Conservation (phyloP, 1,140 invertebrate species). For the Heliothis subflexa region DNA sequence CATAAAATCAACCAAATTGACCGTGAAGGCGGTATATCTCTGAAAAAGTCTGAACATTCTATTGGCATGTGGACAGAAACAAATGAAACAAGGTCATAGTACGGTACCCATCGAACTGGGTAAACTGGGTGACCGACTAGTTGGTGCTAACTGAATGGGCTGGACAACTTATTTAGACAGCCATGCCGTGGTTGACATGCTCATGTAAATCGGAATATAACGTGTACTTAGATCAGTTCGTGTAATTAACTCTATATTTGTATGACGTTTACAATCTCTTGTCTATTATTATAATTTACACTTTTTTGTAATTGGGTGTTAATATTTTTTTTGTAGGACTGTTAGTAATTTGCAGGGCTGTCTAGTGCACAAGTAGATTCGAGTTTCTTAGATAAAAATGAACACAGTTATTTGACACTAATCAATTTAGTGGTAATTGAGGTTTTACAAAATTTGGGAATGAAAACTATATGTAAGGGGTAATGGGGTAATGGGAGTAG, state of each 20-base stretch:
- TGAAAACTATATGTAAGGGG: no score
- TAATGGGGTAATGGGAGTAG: no score
- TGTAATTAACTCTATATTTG: slow-evolving; percentile 28
- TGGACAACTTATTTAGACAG: slow-evolving; percentile 64
- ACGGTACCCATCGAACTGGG: slow-evolving; percentile 70
- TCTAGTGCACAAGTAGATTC: background rate
- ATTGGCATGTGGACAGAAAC: slow-evolving; percentile 20
- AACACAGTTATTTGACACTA: no score
- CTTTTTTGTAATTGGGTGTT: background rate
- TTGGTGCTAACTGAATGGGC: slow-evolving; percentile 66
- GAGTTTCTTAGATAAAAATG: no score
- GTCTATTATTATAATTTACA: background rate
- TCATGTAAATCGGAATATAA: slow-evolving; percentile 52
- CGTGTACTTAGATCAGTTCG: slow-evolving; percentile 34
- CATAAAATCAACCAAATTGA: slow-evolving; percentile 18
- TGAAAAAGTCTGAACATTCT: slow-evolving; percentile 24
- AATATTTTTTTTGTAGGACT: background rate
- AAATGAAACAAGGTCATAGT: slow-evolving; percentile 59
- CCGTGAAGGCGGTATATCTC: slow-evolving; percentile 2
- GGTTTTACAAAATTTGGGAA: no score
- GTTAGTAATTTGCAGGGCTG: background rate
- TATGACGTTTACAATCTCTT: background rate
- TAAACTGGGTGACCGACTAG: slow-evolving; percentile 72
- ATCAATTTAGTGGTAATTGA: no score
- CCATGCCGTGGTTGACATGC: slow-evolving; percentile 48